These are phyloP conservation scores for Drosophila sechellia DNA, from an alignment of 1,140 invertebrate genomes.

Conservation along the genomic window DNA sequence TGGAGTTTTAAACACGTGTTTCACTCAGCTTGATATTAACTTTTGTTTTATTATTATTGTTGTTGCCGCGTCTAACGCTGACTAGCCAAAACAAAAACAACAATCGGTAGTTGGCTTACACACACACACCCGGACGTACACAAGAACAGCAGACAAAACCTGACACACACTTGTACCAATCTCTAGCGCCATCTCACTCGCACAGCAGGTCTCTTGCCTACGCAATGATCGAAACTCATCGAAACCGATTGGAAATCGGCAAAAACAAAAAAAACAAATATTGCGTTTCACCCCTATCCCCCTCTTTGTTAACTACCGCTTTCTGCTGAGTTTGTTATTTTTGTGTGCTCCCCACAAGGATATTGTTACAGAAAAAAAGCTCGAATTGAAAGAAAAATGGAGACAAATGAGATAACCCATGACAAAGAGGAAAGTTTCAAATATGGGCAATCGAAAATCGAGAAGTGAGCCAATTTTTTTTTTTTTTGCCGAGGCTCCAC, in stretches of 20 bases:
- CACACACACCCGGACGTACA: conserved; percentile 5
- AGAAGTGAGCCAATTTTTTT: conserved; percentile 26
- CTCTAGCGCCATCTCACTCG: conserved; percentile 17
- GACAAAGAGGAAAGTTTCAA: conserved; percentile 44
- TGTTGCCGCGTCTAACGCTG: neutral
- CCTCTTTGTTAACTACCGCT: neutral
- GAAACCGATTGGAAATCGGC: conserved; percentile 21
- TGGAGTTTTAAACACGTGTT: conserved; percentile 51
- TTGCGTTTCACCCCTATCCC: conserved; percentile 8
- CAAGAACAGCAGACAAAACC: conserved; percentile 18
- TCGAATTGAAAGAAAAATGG: conserved; percentile 39
- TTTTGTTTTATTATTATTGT: conserved; percentile 24
- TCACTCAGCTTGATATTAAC: conserved; percentile 23
- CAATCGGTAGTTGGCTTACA: conserved; percentile 32
- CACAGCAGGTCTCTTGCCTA: conserved; percentile 34
- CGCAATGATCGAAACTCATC: conserved; percentile 35
- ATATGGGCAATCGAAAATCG: conserved; percentile 16
- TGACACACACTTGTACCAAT: conserved; percentile 22
- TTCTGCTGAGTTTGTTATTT: conserved; percentile 46
- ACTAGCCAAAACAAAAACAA: conserved; percentile 48
- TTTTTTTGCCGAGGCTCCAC: conserved; percentile 34
- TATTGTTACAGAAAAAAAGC: conserved; percentile 30
- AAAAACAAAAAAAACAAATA: conserved; percentile 15
- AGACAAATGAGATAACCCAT: conserved; percentile 42
- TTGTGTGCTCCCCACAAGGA: conserved; percentile 12